Base-by-base conservation (phyloP, 2,113 vertebrate species). In the Epinephelus fuscoguttatus region DNA sequence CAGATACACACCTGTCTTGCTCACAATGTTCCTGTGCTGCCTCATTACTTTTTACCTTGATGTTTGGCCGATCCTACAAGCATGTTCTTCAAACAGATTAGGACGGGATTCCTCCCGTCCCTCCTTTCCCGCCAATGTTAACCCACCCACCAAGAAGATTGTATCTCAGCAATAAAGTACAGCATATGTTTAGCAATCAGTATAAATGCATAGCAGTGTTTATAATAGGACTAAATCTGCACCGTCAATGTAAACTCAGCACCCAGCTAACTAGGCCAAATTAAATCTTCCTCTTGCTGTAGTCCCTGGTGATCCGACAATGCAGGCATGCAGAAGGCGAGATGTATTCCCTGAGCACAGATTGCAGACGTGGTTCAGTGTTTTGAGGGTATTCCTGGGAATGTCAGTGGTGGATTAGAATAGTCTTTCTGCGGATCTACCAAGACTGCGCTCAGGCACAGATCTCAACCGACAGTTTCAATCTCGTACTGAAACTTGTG, bases 131-230 rank as follows among this genome's bases (percentile, higher is more conserved):
- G 62, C 52, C 70, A 82, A 12, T 14, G 0, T 68, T 21, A 3
- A 19, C 75, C 40, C 81, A 62, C 60, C 52, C 70, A 33, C 66
- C 69, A 27, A 50, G 77, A 85, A 81, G 59, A 68, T 86, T 68
- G 78, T 78, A 84, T 91, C 70, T 85, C 83, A 91, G 91, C 93
- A 92, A 89, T 91, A 92, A 94, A 75, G 33, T 83, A 74, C 84
- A 88, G 64, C 71, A 40, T 33, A 27, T 53, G 53, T 52, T 70
- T 70, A 75, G 40, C 81, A 70, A 12, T 92, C 80, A 89, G 75
- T 84, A 71, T 56, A 86, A 89, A 91, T 50, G 8, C 84, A 75
- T 87, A 47, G 72, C 13, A 53, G 74, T 45, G 50, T 37, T 59
- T 78, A 81, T 70, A 89, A 75, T 61, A 17, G 49, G 23, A 55